A percentile compares a stretch with the other conserved stretches of the same genome.
These are phyloP conservation scores for Gymnoscopelus microlampas DNA, from an alignment of 2,797 vertebrate genomes.

Conservation along the genomic window DNA sequence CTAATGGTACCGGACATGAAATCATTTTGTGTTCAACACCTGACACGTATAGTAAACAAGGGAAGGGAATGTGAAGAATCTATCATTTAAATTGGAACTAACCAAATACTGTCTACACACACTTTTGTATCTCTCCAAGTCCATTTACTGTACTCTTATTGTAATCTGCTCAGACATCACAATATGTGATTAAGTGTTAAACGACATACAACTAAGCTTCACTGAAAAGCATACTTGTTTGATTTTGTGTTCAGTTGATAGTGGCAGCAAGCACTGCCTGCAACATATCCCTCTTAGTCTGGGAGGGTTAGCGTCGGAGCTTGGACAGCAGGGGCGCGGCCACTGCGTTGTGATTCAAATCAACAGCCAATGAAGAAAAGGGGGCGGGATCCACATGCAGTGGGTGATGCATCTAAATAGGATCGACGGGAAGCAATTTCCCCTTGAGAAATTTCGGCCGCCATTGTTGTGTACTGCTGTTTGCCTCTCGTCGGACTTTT, in stretches of 20 bases:
- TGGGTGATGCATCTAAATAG: too few species aligned
- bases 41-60: conserved; percentile 9
- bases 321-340: too few species aligned
- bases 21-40: not conserved
- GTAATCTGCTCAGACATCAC: too few species aligned
- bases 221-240: not conserved
- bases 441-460: too few species aligned
- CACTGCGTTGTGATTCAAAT: too few species aligned
- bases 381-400: too few species aligned
- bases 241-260: not conserved
- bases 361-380: too few species aligned
- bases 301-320: too few species aligned
- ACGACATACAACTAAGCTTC: not conserved
- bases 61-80: conserved; percentile 3
- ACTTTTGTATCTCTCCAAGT: not conserved
- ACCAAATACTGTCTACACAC: not conserved
- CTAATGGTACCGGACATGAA: not conserved
- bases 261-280: not conserved
- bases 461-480: too few species aligned
- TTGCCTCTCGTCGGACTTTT: too few species aligned
- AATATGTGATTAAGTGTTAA: not conserved
- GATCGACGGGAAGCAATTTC: too few species aligned
- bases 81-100: not conserved
- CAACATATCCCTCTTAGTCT: conserved; percentile 8
- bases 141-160: not conserved